Percentiles rank a stretch among this genome's conserved stretches.
These are phyloP conservation scores for Drosophila silvestris DNA, from an alignment of 2,888 invertebrate species.

Conservation along the genomic window DNA sequence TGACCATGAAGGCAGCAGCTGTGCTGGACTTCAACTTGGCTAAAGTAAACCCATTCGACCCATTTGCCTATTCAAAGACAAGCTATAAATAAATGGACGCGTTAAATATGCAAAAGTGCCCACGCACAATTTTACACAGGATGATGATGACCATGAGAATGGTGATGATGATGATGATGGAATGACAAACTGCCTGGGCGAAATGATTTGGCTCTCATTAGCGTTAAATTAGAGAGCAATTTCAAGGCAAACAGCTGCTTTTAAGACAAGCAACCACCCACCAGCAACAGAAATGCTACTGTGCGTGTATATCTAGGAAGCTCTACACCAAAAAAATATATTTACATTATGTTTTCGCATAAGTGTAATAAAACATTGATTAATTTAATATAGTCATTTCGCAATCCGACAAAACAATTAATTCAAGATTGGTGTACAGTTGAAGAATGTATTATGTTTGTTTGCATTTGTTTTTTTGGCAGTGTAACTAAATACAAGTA, in stretches of 20 bases:
- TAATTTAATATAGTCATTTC: neutral
- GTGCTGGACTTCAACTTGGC: slow-evolving; percentile 30
- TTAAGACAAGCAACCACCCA: slow-evolving; percentile 29
- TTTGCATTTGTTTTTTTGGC: slow-evolving; percentile 12
- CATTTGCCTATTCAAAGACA: slow-evolving; percentile 1
- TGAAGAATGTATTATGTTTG: neutral
- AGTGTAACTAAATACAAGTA: slow-evolving; percentile 51
- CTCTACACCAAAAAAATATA: slow-evolving; percentile 10
- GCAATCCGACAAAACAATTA: neutral
- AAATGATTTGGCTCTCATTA: slow-evolving; percentile 75
- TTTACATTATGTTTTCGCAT: neutral
- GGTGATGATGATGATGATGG: slow-evolving; percentile 18
- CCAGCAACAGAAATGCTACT: slow-evolving; percentile 16
- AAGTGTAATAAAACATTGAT: neutral
- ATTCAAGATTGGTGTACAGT: too few species aligned
- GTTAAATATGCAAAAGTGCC: slow-evolving; percentile 52
- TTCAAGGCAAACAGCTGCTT: slow-evolving; percentile 53
- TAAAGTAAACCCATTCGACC: neutral
- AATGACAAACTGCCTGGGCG: slow-evolving; percentile 52
- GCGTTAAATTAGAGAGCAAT: slow-evolving; percentile 77
- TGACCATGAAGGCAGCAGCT: slow-evolving; percentile 33
- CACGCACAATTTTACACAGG: slow-evolving; percentile 33
- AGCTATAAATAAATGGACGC: slow-evolving; percentile 56
- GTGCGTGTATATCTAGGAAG: slow-evolving; percentile 19
- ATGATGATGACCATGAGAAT: slow-evolving; percentile 4